Base-by-base conservation (phyloP, 1,140 invertebrate species). In the Hycleus phaleratus region DNA sequence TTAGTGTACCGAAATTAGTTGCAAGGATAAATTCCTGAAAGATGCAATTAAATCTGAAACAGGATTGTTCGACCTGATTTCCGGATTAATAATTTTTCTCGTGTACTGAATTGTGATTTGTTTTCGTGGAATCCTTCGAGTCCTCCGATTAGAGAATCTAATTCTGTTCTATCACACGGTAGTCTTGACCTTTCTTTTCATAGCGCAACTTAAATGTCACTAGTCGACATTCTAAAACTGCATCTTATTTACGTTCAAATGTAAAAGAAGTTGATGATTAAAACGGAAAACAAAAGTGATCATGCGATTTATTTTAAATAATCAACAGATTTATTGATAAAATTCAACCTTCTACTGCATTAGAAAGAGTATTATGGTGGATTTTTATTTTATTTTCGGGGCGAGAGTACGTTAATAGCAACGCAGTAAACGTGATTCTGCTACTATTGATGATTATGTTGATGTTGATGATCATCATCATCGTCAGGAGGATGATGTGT, bases 201-300 rank as follows among this genome's bases (percentile, higher is more conserved):
- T 7, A 56, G 9, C 26, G 45, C 46, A 47, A 32, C 24, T 38
- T 62, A 68, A 68, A 68, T 68, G 64, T 58, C 66, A 68, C 64
- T 66, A 58, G 64, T 64, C 62, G 66, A 62, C 66, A 68, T 66
- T 65, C 44, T 42, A 46, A 32, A 32, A 56, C 26, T 49, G 38
- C 51, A 53, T 4, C 32, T 32, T 32, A 32, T 32, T 32, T 32
- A 12, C 40, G 11, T 8, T 11, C 9, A 42, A 42, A 42, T 7
- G 4, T n/a, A 9, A 8, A 42, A 42, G 11, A 42, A 32, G 32
- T 32, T 32, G 32, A 32, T 32, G 32, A 32, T 7, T 5, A 32
- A 32, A 32, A 32, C 4, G 7, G 7, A 32, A 32, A 32, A 32
- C 32, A 32, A 32, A 4, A 32, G 7, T 7, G 32, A 32, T 7